Evolutionary conservation across 2,888 invertebrate species (phyloP).

Genomic region (Troides helena): DNA sequence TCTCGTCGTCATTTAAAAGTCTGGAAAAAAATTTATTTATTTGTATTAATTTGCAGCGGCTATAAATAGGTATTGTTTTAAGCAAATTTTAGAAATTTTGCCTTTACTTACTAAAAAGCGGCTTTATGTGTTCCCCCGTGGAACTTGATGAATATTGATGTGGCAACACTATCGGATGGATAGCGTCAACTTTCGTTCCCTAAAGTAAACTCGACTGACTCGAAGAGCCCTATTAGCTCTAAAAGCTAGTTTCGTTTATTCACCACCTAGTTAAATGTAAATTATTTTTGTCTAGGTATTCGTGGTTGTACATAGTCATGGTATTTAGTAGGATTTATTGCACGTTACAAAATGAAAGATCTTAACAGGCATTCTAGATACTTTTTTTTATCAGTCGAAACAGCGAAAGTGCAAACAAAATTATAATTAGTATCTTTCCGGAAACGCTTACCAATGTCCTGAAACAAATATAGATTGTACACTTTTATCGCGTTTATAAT

Average conservation of each 20-base stretch:
- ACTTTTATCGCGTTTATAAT: too few relatives aligned
- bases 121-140: neutral
- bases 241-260: neutral
- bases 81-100: neutral
- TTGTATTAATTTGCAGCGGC: too few relatives aligned
- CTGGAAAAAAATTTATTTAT: too few relatives aligned
- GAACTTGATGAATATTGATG: slow-evolving; percentile 7
- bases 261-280: neutral
- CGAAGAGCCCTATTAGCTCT: neutral
- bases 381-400: too few relatives aligned
- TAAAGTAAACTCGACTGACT: neutral
- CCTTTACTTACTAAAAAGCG: neutral
- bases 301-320: neutral
- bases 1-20: too few relatives aligned
- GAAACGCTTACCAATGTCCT: too few relatives aligned
- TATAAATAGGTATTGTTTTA: too few relatives aligned
- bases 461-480: too few relatives aligned
- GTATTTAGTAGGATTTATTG: neutral
- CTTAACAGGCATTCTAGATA: too few relatives aligned
- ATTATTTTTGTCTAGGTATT: neutral
- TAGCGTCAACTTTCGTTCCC: neutral
- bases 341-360: too few relatives aligned
- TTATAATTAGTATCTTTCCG: too few relatives aligned
- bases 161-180: neutral
- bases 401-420: too few relatives aligned